phyloP scores from a whole-genome alignment of 2,797 vertebrate genomes.

The Nyctibius grandis region DNA sequence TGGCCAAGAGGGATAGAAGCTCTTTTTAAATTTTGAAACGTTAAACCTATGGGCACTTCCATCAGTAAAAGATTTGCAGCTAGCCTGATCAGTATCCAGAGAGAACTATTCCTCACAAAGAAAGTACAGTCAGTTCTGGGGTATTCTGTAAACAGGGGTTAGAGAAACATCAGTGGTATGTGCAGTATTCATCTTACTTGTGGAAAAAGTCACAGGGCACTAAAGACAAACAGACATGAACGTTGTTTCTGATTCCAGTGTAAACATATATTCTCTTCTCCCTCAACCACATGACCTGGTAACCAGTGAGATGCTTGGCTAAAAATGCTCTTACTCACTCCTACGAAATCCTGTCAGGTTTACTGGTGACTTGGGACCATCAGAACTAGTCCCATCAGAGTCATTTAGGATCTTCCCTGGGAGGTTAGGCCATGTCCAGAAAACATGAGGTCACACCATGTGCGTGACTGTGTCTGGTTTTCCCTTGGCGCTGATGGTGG shows the following conservation, averaged over 20 bases:
- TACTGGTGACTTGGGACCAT: neutral
- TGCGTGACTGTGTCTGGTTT: neutral
- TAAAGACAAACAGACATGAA: neutral
- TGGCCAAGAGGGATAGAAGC: neutral
- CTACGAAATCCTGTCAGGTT: neutral
- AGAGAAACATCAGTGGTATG: neutral
- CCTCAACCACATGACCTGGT: neutral
- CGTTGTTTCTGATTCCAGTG: neutral
- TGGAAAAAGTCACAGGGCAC: neutral
- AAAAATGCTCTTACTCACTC: neutral
- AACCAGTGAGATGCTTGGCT: neutral
- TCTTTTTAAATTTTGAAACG: neutral
- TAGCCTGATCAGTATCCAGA: neutral
- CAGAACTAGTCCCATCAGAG: neutral
- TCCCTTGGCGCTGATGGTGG: neutral
- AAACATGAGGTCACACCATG: neutral
- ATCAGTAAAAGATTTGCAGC: neutral
- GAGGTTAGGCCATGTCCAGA: neutral
- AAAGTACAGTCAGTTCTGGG: neutral
- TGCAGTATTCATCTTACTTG: neutral
- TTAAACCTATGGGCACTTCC: neutral
- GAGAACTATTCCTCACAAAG: neutral
- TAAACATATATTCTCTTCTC: neutral
- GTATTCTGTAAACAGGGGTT: neutral
- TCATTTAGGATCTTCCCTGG: rapidly evolving